These are phyloP conservation scores for Muntiacus reevesi DNA, from an alignment of 2,113 vertebrate genomes.

Conservation along the genomic window DNA sequence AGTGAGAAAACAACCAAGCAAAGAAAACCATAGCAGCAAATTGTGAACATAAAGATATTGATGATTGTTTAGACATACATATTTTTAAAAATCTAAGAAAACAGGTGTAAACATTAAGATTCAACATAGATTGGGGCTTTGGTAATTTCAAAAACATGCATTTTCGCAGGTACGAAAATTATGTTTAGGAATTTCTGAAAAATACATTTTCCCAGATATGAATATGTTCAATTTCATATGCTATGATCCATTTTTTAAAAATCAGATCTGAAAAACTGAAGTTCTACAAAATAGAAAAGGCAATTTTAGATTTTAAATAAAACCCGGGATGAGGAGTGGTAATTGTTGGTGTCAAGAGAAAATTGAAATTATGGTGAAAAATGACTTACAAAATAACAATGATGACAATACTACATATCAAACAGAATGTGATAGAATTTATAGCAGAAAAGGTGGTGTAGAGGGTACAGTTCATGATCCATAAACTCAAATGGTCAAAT, in stretches of 20 bases:
- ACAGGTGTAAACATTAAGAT: constrained; percentile 84
- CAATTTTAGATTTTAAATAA: constrained; percentile 99
- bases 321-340: constrained; percentile 92
- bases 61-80: constrained; percentile 82
- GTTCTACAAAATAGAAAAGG: constrained; percentile 93
- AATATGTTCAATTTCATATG: constrained; percentile 96
- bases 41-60: constrained; percentile 81
- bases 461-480: neutral
- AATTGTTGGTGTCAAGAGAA: neutral
- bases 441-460: neutral
- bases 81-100: constrained; percentile 80
- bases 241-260: constrained; percentile 95
- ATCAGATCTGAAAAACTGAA: constrained; percentile 94
- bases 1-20: constrained; percentile 58
- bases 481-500: neutral
- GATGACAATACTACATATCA: neutral
- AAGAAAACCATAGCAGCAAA: constrained; percentile 78
- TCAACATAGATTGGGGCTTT: constrained; percentile 88
- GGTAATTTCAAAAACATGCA: neutral
- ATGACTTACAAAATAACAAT: constrained; percentile 16
- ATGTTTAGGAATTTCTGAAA: constrained; percentile 88
- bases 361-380: constrained; percentile 1
- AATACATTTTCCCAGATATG: constrained; percentile 95
- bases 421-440: neutral
- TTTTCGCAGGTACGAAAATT: neutral